phyloP scores from a whole-genome alignment of 1,140 invertebrate genomes.

The Phymorhynchus buccinoides region DNA sequence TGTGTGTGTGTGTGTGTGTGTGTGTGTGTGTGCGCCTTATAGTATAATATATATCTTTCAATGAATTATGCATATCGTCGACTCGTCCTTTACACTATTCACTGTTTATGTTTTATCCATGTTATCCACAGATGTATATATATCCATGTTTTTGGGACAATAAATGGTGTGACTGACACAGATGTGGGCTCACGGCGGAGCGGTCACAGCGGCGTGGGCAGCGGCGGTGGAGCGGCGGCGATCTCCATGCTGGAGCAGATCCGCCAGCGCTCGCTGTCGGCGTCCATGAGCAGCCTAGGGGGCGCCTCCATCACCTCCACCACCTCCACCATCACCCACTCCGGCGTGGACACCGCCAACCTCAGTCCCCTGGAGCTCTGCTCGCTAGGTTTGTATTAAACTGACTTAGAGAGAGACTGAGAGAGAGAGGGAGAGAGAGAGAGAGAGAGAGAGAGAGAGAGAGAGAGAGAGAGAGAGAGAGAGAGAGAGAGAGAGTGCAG shows the following conservation, averaged over 20 bases:
- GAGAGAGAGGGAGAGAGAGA: too few species aligned
- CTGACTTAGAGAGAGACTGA: too few species aligned
- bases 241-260: slow-evolving; percentile 41
- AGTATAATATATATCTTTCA: not conserved
- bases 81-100: too few species aligned
- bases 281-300: slow-evolving; percentile 62
- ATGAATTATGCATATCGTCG: too few species aligned
- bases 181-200: slow-evolving; percentile 37
- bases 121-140: not conserved
- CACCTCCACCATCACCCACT: slow-evolving; percentile 63
- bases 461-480: too few species aligned
- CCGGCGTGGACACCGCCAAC: slow-evolving; percentile 55
- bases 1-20: not conserved
- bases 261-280: slow-evolving; percentile 55
- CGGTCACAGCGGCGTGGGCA: slow-evolving; percentile 47
- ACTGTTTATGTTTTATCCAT: not conserved
- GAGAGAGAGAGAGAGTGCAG: too few species aligned
- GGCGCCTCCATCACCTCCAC: slow-evolving; percentile 59
- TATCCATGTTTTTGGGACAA: not conserved
- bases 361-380: slow-evolving; percentile 69
- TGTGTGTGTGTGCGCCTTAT: not conserved
- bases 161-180: slow-evolving; percentile 30
- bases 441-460: too few species aligned
- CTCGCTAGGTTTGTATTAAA: slow-evolving; percentile 64
- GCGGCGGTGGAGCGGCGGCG: slow-evolving; percentile 42